Evolutionary conservation across 2,888 invertebrate species (phyloP), one percentile per base, ranked within the genome.

Genomic region (Catocala nupta): DNA sequence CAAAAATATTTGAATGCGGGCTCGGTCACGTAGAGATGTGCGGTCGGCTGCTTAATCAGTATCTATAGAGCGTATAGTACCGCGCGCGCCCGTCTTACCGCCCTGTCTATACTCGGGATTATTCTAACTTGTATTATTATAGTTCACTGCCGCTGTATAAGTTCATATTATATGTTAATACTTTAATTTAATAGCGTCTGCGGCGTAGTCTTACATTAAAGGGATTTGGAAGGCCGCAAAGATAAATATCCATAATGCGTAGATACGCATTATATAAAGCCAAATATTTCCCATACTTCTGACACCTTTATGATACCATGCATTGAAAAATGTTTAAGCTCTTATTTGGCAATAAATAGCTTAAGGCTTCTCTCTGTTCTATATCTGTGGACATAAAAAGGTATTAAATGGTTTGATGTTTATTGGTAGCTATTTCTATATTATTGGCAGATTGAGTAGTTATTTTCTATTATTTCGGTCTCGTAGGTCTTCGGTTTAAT

Each of bases 11-110:
- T 77, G 74, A 66, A 77, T 74, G 69, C 69, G 70, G 69, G 59
- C 65, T 62, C 64, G 77, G 82, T 85, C 86, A 87, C 87, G 86
- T 83, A 81, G 63, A 44, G 59, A 70, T 58, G 68, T 82, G 86
- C 77, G 84, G 85, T 84, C 74, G 79, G 70, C 71, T 75, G 76
- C 73, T 78, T 82, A 84, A 84, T 82, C 80, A 75, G 68, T 76
- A 77, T 73, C 77, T 78, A 82, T 81, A 74, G 75, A 68, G 65
- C 70, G 61, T 64, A 74, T 59, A 66, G 13, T 48, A 42, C 39
- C 8, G 44, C 42, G 42, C 13, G 45, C 43, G 44, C 25, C 3
- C 51, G 63, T 63, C 55, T 64, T 68, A 59, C 63, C 57, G 12
- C 25, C 36, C 54, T 69, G 63, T 72, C 63, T 58, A 56, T 68